phyloP scores from a whole-genome alignment of 2,797 vertebrate genomes.

The Pogoniulus pusillus region DNA sequence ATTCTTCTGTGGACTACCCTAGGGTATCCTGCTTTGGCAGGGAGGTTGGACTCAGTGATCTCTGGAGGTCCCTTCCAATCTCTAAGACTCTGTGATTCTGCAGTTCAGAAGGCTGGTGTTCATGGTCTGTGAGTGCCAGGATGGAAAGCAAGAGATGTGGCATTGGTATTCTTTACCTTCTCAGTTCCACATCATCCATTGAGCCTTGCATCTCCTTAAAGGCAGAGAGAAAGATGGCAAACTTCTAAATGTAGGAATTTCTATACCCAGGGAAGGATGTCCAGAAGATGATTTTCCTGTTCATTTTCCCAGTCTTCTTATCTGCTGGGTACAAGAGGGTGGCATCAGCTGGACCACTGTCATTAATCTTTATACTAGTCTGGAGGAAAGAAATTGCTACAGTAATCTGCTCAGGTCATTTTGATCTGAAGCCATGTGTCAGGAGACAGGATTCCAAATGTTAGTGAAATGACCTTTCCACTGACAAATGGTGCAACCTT shows the following conservation, averaged over 20 bases:
- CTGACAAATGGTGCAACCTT: constrained; percentile 40
- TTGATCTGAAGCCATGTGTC: constrained; percentile 20
- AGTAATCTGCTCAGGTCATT: constrained; percentile 5
- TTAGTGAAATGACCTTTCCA: constrained; percentile 45
- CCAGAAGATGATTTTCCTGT: background rate
- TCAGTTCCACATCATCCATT: background rate
- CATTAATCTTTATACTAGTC: background rate
- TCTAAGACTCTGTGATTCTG: no score
- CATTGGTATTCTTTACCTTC: background rate
- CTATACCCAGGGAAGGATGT: background rate
- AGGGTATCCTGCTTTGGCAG: no score
- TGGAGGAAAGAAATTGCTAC: background rate
- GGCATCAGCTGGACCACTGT: background rate
- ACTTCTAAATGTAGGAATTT: background rate
- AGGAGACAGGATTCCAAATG: constrained; percentile 17
- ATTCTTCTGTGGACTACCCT: no score
- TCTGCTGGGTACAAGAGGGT: background rate
- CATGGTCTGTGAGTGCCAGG: background rate
- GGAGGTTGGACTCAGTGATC: no score
- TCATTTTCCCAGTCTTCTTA: background rate
- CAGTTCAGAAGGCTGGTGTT: background rate
- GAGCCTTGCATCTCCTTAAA: background rate
- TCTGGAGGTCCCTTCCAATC: no score
- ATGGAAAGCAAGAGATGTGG: background rate
- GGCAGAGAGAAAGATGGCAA: background rate